Evolutionary conservation across 2,113 vertebrate genomes (phyloP).

Genomic region (Aptenodytes patagonicus): DNA sequence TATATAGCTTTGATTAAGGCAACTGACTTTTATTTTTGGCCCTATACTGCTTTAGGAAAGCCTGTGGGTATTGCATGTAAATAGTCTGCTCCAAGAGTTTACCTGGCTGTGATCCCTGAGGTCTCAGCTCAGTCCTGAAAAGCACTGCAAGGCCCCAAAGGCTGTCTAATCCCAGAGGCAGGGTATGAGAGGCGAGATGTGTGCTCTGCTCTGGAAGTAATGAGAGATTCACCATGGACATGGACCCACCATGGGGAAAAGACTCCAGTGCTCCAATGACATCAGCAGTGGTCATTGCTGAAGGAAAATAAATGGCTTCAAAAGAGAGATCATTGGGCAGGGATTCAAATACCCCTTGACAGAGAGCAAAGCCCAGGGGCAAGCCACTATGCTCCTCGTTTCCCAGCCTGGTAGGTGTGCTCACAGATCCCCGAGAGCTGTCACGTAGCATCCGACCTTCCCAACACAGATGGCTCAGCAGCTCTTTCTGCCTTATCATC

Average conservation of each 20-base stretch:
- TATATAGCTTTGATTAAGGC: background rate
- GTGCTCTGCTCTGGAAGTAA: background rate
- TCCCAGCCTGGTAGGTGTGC: background rate
- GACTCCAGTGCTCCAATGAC: background rate
- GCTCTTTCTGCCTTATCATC: constrained; percentile 28
- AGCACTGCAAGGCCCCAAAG: background rate
- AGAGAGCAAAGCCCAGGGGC: background rate
- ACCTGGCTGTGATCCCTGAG: background rate
- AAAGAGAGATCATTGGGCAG: background rate
- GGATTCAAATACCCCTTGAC: background rate
- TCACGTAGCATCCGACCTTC: background rate
- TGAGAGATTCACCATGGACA: background rate
- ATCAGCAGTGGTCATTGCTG: background rate
- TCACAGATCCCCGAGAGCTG: background rate
- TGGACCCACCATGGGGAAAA: background rate
- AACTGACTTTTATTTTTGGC: background rate
- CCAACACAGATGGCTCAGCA: background rate
- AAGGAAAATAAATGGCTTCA: background rate
- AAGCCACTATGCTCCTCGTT: background rate
- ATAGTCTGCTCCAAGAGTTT: background rate
- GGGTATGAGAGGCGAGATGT: fast-evolving
- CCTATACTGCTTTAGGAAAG: background rate
- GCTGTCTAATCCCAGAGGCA: background rate
- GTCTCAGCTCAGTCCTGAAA: background rate
- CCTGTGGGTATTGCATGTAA: background rate